Conservation (phyloP, 2,888 invertebrate species). For the Cybosia mesomella region DNA sequence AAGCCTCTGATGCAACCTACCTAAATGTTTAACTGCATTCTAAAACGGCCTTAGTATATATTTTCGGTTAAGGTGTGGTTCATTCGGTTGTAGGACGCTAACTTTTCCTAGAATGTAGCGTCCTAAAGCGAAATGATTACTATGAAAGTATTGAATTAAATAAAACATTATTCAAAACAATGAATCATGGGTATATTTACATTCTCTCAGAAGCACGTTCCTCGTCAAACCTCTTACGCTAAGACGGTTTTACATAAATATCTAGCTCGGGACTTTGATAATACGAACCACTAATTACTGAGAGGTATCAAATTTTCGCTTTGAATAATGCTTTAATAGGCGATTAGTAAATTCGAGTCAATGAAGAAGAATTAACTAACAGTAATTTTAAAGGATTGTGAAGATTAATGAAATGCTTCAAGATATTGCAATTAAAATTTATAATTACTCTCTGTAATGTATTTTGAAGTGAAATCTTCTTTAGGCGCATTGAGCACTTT, state of each 20-base stretch:
- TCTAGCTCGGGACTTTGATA: conserved; percentile 26
- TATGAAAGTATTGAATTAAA: too few relatives aligned
- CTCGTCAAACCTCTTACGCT: conserved; percentile 5
- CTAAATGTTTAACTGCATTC: too few relatives aligned
- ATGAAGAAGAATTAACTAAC: conserved; percentile 16
- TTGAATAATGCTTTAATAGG: conserved; percentile 29
- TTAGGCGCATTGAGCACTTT: too few relatives aligned
- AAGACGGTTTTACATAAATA: conserved; percentile 15
- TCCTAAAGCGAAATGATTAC: too few relatives aligned
- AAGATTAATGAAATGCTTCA: conserved; percentile 8
- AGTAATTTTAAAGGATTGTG: conserved; percentile 17
- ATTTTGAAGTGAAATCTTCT: too few relatives aligned
- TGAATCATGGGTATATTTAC: background rate
- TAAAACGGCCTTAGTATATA: too few relatives aligned
- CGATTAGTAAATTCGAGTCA: conserved; percentile 27
- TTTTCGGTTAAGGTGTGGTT: too few relatives aligned
- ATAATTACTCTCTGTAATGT: background rate
- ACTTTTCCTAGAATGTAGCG: too few relatives aligned
- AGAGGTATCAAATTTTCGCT: conserved; percentile 29
- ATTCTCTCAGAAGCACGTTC: background rate
- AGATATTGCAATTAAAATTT: background rate
- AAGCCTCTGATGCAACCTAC: too few relatives aligned
- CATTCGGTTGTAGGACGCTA: too few relatives aligned
- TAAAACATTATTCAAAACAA: background rate
- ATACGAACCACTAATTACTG: conserved; percentile 31